Percentiles rank a stretch among this genome's conserved stretches.
phyloP scores from a whole-genome alignment of 2,113 vertebrate genomes.

The Onychostoma macrolepis region DNA sequence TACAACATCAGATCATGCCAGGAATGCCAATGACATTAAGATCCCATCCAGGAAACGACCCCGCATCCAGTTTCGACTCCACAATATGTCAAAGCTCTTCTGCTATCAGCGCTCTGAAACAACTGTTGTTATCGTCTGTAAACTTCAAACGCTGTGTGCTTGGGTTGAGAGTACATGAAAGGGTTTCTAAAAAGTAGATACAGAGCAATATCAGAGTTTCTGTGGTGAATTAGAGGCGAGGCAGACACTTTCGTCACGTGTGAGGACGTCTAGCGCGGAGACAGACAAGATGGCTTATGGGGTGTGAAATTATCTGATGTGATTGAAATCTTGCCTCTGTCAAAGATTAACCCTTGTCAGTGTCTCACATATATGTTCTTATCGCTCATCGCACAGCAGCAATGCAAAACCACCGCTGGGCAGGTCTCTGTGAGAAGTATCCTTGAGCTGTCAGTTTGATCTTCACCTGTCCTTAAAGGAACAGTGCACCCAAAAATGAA shows the following conservation, averaged over 20 bases:
- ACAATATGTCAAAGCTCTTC: slow-evolving; percentile 36
- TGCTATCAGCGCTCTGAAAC: slow-evolving; percentile 11
- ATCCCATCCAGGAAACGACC: neutral
- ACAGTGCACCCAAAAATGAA: neutral
- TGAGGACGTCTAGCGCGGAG: neutral
- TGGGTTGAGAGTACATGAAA: slow-evolving; percentile 4
- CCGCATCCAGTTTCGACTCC: neutral
- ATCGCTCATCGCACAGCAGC: slow-evolving; percentile 11
- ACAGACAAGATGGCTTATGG: neutral
- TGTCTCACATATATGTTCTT: slow-evolving; percentile 32
- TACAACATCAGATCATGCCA: slow-evolving; percentile 24
- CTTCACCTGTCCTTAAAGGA: slow-evolving; percentile 15
- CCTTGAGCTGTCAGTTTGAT: slow-evolving; percentile 33
- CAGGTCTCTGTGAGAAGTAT: slow-evolving; percentile 13
- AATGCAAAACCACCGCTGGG: slow-evolving; percentile 3
- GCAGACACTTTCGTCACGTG: neutral
- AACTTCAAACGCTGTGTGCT: slow-evolving; percentile 1
- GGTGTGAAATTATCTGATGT: slow-evolving; percentile 30
- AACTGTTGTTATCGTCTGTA: neutral
- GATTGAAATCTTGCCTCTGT: slow-evolving; percentile 37
- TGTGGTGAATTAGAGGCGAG: neutral
- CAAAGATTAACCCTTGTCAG: slow-evolving; percentile 39
- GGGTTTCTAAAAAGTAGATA: neutral
- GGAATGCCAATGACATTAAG: slow-evolving; percentile 44
- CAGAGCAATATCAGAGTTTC: neutral